Base-by-base conservation (phyloP, 2,888 invertebrate species). In the Thera obeliscata region DNA sequence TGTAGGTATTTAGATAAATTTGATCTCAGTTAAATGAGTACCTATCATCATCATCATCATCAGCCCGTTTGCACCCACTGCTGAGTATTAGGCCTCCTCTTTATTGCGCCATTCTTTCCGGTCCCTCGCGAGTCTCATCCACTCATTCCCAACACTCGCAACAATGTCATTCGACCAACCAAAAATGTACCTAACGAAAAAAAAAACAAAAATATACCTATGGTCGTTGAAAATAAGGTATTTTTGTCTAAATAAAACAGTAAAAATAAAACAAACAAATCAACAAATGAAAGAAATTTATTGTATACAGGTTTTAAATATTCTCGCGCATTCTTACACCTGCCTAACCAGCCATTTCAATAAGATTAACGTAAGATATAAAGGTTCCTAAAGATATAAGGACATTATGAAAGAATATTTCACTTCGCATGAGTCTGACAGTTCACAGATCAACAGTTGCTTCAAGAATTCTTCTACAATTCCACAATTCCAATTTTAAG, bases 261-360 rank as follows among this genome's bases (percentile, higher is more conserved):
- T 57, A 62, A 59, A 88, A 91, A 90, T 91, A 80, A 92, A 91
- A 93, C 90, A 87, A 86, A 78, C 74, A 80, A 80, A 80, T 93
- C 93, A 93, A 93, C 93, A 93, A 93, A 93, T 93, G 93, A 93
- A 93, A 93, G 93, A 91, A 93, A 91, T 93, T 91, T 93, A 93
- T 93, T 93, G 93, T 93, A 93, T 93, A 93, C 93, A 93, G 93
- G 93, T 93, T 93, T 92, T 92, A 91, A 93, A 92, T 91, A 92
- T 91, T 88, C 90, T 92, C 87, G 88, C 90, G 88, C 88, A 87
- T 87, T 86, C 87, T 87, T 86, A 90, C 89, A 90, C 90, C 90
- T 90, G 89, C 89, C 88, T 88, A 87, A 87, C 90, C 90, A 93
- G 88, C 88, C 92, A 87, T 85, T 82, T 89, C 87, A 84, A 86